Percentiles rank a stretch among this genome's conserved stretches.
Evolutionary conservation across 2,797 vertebrate genomes (phyloP).

Genomic region (Cryptoblepharus egeriae): DNA sequence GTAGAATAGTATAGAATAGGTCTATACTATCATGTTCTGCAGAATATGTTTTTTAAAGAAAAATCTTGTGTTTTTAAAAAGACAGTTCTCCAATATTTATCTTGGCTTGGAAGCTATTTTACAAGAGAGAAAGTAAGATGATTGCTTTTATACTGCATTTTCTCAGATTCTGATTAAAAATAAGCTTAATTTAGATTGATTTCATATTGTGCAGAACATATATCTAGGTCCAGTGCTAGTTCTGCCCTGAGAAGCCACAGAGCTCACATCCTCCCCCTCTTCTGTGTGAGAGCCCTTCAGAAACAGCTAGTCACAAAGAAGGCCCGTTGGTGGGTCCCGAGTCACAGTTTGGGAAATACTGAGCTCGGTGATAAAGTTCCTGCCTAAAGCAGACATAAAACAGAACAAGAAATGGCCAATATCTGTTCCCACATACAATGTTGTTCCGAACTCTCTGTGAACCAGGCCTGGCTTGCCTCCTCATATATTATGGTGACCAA

Average conservation of each 20-base stretch:
- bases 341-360: no score
- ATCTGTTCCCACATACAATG: accelerated
- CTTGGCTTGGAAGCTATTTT: background rate
- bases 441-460: background rate
- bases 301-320: no score
- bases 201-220: background rate
- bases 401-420: background rate
- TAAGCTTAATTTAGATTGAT: background rate
- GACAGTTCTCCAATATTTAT: background rate
- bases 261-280: no score
- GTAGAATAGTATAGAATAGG: background rate
- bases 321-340: no score
- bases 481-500: conserved; percentile 5
- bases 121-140: no score
- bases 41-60: background rate
- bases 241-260: no score
- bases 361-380: accelerated
- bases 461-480: accelerated
- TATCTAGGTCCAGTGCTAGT: no score
- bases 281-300: no score
- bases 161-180: no score
- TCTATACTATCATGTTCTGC: no score
- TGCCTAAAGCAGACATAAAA: background rate
- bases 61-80: background rate
- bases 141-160: no score